Evolutionary conservation across 1,140 invertebrate species (phyloP).

Genomic region (Drosophila cardini): DNA sequence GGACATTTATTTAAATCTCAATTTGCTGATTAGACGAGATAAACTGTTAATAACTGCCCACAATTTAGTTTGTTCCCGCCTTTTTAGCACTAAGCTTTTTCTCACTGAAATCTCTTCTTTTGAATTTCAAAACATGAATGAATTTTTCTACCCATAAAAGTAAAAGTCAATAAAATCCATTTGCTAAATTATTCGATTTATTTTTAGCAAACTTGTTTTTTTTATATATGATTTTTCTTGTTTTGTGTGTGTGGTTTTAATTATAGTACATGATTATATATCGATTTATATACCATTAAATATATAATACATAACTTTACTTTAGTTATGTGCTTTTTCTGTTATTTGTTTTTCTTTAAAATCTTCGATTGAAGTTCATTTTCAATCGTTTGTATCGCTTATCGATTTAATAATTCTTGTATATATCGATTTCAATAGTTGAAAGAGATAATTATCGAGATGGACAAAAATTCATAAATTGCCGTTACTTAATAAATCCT

Average conservation of each 20-base stretch:
- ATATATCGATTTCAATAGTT: conserved; percentile 65
- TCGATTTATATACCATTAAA: conserved; percentile 60
- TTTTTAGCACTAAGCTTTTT: too few species aligned
- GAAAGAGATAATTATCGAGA: conserved; percentile 72
- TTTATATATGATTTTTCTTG: conserved; percentile 58
- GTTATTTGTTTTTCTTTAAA: conserved; percentile 62
- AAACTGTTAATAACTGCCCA: background rate
- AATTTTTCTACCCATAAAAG: background rate
- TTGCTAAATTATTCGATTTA: conserved; percentile 79
- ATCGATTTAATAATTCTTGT: conserved; percentile 50
- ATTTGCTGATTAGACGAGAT: background rate
- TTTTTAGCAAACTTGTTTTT: conserved; percentile 75
- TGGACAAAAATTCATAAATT: conserved; percentile 75
- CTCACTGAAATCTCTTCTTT: too few species aligned
- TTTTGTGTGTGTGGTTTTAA: conserved; percentile 50
- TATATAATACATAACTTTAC: conserved; percentile 70
- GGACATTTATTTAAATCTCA: conserved; percentile 2
- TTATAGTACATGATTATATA: conserved; percentile 71
- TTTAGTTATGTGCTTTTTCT: conserved; percentile 34
- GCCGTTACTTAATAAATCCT: conserved; percentile 58
- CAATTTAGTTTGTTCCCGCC: background rate
- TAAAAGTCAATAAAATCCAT: conserved; percentile 51
- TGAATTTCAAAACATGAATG: too few species aligned
- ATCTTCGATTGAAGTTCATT: conserved; percentile 68
- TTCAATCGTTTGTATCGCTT: conserved; percentile 35